phyloP scores from a whole-genome alignment of 1,140 invertebrate species.

The Melipona quadrifasciata region DNA sequence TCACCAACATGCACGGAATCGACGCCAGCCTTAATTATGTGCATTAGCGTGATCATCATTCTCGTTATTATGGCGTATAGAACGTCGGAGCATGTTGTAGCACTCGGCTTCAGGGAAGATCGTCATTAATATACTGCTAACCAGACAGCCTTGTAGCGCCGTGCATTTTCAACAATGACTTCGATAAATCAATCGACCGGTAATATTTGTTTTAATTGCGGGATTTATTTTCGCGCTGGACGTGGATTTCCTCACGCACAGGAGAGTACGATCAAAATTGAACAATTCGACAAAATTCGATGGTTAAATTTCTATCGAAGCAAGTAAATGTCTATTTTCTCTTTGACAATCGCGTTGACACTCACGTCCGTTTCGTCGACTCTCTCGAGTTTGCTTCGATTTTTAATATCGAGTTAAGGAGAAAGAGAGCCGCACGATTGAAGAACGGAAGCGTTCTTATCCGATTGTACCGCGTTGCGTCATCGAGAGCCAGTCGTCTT shows the following conservation, averaged over 20 bases:
- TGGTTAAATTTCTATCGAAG: too few relatives aligned
- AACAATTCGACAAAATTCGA: too few relatives aligned
- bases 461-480: slow-evolving; percentile 28
- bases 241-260: too few relatives aligned
- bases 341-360: slow-evolving; percentile 13
- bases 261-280: not conserved
- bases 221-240: not conserved
- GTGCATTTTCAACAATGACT: slow-evolving; percentile 45
- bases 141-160: slow-evolving; percentile 34
- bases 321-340: not conserved
- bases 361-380: slow-evolving; percentile 50
- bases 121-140: slow-evolving; percentile 52
- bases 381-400: slow-evolving; percentile 7
- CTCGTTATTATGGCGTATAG: slow-evolving; percentile 50
- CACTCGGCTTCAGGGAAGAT: slow-evolving; percentile 36
- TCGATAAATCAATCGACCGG: slow-evolving; percentile 41
- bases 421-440: not conserved
- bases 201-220: slow-evolving; percentile 35
- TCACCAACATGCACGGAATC: slow-evolving; percentile 47
- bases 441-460: not conserved
- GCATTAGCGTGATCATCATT: slow-evolving; percentile 57
- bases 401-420: slow-evolving; percentile 48
- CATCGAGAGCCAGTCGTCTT: slow-evolving; percentile 41
- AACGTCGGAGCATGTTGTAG: slow-evolving; percentile 37
- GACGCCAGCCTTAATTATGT: slow-evolving; percentile 59